Evolutionary conservation across 2,113 vertebrate species (phyloP).

Genomic region (Python bivittatus): DNA sequence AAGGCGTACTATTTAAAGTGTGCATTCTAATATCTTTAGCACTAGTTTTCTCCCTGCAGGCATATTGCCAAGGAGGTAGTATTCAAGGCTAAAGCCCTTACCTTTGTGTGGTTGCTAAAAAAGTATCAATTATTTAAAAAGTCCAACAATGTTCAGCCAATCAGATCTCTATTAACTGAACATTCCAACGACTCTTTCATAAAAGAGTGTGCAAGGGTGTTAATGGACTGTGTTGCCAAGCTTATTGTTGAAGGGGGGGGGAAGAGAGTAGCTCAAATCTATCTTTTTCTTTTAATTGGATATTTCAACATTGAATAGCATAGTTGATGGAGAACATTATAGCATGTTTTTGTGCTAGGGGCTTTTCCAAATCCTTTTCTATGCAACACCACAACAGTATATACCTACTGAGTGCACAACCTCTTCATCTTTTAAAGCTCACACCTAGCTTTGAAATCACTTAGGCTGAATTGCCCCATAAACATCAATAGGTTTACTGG

Average conservation of each 20-base stretch:
- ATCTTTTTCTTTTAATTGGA: conserved; percentile 60
- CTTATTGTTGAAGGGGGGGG: conserved; percentile 62
- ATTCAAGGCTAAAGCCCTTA: conserved; percentile 71
- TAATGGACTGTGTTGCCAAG: conserved; percentile 60
- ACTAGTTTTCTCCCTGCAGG: conserved; percentile 61
- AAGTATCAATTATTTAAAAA: conserved; percentile 68
- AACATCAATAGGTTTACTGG: background rate
- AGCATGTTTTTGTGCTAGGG: conserved; percentile 54
- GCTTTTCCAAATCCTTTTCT: conserved; percentile 60
- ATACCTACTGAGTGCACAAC: conserved; percentile 46
- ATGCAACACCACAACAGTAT: conserved; percentile 55
- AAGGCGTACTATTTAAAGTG: conserved; percentile 64
- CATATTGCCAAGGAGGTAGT: conserved; percentile 65
- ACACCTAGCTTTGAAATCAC: conserved; percentile 46
- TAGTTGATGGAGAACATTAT: conserved; percentile 55
- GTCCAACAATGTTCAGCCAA: conserved; percentile 66
- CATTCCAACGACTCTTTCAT: conserved; percentile 58
- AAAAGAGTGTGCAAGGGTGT: conserved; percentile 52
- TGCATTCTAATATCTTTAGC: conserved; percentile 66
- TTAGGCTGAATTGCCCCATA: background rate
- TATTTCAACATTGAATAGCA: conserved; percentile 64
- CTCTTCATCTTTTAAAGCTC: conserved; percentile 58
- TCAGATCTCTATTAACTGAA: conserved; percentile 53
- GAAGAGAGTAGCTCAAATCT: conserved; percentile 66
- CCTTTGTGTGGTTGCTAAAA: conserved; percentile 63